phyloP scores from a whole-genome alignment of 2,888 invertebrate genomes.

The Tachystola acroxantha region DNA sequence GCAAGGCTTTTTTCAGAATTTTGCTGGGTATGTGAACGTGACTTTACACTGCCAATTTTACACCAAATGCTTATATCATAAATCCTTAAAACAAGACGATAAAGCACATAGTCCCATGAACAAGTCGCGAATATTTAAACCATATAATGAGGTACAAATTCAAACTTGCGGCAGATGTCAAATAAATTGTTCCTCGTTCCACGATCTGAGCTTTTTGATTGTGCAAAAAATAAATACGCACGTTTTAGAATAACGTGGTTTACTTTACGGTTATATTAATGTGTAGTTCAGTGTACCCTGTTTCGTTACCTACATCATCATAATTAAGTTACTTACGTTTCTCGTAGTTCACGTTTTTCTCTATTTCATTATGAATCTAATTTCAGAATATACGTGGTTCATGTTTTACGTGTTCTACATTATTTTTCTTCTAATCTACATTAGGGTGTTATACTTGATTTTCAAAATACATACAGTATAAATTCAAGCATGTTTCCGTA shows the following conservation, averaged over 20 bases:
- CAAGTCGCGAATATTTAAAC: background rate
- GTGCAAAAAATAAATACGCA: constrained; percentile 35
- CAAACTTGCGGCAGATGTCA: constrained; percentile 4
- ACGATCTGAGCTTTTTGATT: constrained; percentile 42
- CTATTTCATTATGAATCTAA: no score
- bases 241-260: constrained; percentile 21
- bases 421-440: no score
- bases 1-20: no score
- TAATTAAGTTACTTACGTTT: background rate
- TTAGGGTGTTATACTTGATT: no score
- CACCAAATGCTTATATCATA: no score
- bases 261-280: constrained; percentile 34
- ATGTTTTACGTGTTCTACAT: no score
- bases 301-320: background rate
- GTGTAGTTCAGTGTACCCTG: constrained; percentile 37
- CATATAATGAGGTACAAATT: background rate
- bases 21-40: no score
- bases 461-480: no score
- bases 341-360: no score
- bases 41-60: no score
- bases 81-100: background rate
- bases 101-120: background rate
- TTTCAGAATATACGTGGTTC: no score
- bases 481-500: no score
- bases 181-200: constrained; percentile 25